phyloP scores from a whole-genome alignment of 2,888 invertebrate genomes.

The Alloplasta piceator region DNA sequence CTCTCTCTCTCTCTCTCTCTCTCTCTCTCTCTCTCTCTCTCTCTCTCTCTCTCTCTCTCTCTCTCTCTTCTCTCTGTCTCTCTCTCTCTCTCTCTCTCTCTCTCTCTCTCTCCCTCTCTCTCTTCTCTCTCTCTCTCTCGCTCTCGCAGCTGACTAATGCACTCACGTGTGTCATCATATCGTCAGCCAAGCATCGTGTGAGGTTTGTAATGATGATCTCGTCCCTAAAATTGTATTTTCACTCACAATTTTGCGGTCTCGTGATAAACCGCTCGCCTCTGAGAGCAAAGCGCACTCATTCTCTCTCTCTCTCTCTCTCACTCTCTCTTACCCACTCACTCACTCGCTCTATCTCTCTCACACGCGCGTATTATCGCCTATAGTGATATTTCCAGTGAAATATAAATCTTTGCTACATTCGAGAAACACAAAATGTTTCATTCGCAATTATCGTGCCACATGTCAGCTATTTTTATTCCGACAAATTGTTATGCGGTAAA shows the following conservation, averaged over 20 bases:
- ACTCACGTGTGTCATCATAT: constrained; percentile 42
- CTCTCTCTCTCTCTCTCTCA: not conserved
- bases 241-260: constrained; percentile 44
- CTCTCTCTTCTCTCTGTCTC: constrained; percentile 17
- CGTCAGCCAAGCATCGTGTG: not conserved
- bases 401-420: not conserved
- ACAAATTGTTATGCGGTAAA: constrained; percentile 19
- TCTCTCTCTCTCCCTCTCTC: constrained; percentile 8
- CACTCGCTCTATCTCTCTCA: not conserved
- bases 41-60: constrained; percentile 20
- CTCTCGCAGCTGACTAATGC: constrained; percentile 35
- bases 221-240: constrained; percentile 40
- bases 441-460: constrained; percentile 21
- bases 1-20: constrained; percentile 20
- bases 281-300: not conserved
- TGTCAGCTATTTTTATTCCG: constrained; percentile 25
- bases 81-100: constrained; percentile 27
- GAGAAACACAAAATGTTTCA: constrained; percentile 12
- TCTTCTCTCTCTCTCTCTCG: constrained; percentile 16
- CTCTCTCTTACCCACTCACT: not conserved
- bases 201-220: constrained; percentile 36
- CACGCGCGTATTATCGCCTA: constrained; percentile 2
- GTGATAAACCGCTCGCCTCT: not conserved
- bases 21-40: constrained; percentile 20
- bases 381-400: constrained; percentile 23